phyloP scores from a whole-genome alignment of 2,113 vertebrate species.

The Pygoscelis adeliae region DNA sequence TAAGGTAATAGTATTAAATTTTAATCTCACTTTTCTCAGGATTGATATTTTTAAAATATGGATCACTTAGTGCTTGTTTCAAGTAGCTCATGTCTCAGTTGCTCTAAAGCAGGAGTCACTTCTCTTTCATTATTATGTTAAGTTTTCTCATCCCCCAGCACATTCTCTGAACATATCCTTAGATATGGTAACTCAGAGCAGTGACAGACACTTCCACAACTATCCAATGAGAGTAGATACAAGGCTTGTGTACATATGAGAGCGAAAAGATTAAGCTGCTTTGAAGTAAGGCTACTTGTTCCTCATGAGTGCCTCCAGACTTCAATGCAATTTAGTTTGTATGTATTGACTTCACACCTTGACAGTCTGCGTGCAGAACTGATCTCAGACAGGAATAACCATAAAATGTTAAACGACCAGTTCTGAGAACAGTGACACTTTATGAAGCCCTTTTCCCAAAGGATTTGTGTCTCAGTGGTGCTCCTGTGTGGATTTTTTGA shows the following conservation, averaged over 20 bases:
- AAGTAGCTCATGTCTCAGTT: neutral
- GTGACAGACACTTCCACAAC: neutral
- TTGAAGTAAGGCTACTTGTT: neutral
- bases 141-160: neutral
- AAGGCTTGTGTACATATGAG: neutral
- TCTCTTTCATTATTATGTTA: neutral
- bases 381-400: neutral
- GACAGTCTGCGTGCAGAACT: neutral
- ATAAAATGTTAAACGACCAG: neutral
- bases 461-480: neutral
- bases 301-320: neutral
- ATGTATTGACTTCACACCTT: neutral
- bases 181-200: neutral
- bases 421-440: neutral
- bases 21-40: neutral
- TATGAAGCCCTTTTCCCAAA: neutral
- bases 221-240: neutral
- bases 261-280: neutral
- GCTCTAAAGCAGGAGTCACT: neutral
- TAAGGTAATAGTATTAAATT: neutral
- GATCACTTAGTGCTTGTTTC: neutral
- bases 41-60: neutral
- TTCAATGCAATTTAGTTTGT: neutral
- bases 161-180: neutral
- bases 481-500: neutral